These are phyloP conservation scores for Cryptomyrus ogoouensis DNA, from an alignment of 2,113 vertebrate genomes.

Conservation along the genomic window DNA sequence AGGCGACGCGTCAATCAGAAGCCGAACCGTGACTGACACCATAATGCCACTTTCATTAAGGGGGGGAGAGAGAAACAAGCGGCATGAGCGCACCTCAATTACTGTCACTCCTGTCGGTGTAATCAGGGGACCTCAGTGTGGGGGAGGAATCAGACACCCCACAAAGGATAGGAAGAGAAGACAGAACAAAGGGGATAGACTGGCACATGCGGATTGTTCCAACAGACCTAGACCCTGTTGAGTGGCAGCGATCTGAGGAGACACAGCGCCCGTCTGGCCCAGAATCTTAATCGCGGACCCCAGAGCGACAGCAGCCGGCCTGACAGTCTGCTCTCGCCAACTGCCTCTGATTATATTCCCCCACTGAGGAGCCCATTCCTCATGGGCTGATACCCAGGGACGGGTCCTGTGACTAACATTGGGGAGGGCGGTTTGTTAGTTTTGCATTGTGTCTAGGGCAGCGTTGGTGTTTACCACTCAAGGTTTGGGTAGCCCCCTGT, in stretches of 20 bases:
- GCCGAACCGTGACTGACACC: constrained; percentile 26
- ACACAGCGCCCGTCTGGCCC: background rate
- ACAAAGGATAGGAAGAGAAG: background rate
- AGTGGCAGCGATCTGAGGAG: background rate
- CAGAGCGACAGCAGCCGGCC: background rate
- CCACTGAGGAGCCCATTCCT: background rate
- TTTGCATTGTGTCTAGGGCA: background rate
- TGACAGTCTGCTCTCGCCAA: background rate
- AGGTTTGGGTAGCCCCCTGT: background rate
- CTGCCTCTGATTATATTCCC: background rate
- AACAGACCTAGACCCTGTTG: background rate
- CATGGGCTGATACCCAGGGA: background rate
- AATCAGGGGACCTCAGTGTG: constrained; percentile 5
- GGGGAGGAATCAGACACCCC: background rate
- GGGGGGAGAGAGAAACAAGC: constrained; percentile 14
- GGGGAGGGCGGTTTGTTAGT: background rate
- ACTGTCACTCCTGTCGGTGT: constrained; percentile 1
- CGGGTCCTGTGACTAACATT: background rate
- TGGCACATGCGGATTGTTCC: background rate
- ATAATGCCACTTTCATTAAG: constrained; percentile 37
- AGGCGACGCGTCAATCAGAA: constrained; percentile 25
- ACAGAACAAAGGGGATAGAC: background rate
- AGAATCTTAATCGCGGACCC: background rate
- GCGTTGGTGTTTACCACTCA: background rate
- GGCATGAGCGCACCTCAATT: background rate